Evolutionary conservation across 1,140 invertebrate genomes (phyloP).

Genomic region (Drosophila ogumai): DNA sequence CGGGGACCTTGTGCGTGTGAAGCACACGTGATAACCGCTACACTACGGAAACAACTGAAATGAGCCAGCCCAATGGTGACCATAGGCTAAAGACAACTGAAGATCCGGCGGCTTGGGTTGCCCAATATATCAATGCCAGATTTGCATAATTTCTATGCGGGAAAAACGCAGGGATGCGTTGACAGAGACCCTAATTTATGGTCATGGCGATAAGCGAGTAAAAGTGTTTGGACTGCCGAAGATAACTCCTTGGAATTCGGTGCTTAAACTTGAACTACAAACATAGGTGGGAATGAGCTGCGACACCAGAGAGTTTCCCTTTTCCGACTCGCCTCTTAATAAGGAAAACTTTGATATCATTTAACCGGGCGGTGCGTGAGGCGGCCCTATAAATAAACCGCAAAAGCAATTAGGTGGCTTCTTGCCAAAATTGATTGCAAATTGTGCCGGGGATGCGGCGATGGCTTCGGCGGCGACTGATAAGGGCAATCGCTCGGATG

Average conservation of each 20-base stretch:
- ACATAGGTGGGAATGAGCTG: constrained; percentile 1
- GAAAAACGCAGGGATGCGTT: constrained; percentile 48
- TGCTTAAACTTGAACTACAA: constrained; percentile 30
- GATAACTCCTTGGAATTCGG: constrained; percentile 1
- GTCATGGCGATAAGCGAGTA: constrained; percentile 67
- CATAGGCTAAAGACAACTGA: constrained; percentile 1
- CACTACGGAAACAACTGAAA: constrained; percentile 70
- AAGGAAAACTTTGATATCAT: constrained; percentile 25
- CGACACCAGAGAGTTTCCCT: constrained; percentile 10
- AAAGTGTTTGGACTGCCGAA: constrained; percentile 60
- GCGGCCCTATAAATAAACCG: constrained; percentile 36
- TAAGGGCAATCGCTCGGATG: constrained; percentile 63
- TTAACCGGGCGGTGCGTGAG: constrained; percentile 33
- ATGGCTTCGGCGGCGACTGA: constrained; percentile 40
- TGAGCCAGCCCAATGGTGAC: neutral
- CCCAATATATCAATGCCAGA: constrained; percentile 62
- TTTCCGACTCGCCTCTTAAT: constrained; percentile 14
- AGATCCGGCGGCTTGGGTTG: constrained; percentile 3
- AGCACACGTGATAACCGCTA: constrained; percentile 88
- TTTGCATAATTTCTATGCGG: constrained; percentile 67
- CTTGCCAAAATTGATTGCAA: constrained; percentile 66
- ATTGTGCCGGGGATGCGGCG: constrained; percentile 36
- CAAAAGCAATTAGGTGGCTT: constrained; percentile 53
- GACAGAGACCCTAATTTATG: constrained; percentile 68
- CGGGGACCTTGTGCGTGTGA: constrained; percentile 89